Evolutionary conservation across 2,797 vertebrate genomes (phyloP).

Genomic region (Tangara arthus): DNA sequence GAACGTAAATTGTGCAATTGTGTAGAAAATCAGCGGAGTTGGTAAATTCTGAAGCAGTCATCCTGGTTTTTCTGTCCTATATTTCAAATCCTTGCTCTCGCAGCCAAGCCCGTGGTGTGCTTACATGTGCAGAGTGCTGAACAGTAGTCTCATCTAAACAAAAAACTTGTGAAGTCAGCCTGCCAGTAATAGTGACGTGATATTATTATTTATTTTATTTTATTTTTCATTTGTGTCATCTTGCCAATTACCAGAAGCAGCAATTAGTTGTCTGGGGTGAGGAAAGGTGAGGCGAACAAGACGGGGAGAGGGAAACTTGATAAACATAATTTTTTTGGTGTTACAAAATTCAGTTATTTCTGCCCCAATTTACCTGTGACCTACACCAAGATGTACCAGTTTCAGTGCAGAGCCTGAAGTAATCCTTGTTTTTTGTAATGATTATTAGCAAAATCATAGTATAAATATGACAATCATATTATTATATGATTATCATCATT

Average conservation of each 20-base stretch:
- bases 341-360: neutral
- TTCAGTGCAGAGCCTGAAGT: neutral
- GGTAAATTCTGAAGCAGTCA: neutral
- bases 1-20: neutral
- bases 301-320: neutral
- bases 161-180: neutral
- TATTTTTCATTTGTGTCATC: accelerated
- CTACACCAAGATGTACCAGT: neutral
- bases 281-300: neutral
- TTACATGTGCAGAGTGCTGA: neutral
- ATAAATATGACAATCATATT: too few species aligned
- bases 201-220: neutral
- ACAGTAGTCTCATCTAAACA: neutral
- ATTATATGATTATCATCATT: neutral
- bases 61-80: neutral
- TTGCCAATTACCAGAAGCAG: neutral
- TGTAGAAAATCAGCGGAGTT: neutral
- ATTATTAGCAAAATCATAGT: neutral
- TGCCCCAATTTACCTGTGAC: neutral
- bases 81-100: neutral
- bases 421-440: neutral
- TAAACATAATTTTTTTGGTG: neutral
- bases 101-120: neutral
- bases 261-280: neutral
- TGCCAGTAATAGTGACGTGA: neutral